phyloP scores from a whole-genome alignment of 2,113 vertebrate genomes.

The Chlamydotis undulata region DNA sequence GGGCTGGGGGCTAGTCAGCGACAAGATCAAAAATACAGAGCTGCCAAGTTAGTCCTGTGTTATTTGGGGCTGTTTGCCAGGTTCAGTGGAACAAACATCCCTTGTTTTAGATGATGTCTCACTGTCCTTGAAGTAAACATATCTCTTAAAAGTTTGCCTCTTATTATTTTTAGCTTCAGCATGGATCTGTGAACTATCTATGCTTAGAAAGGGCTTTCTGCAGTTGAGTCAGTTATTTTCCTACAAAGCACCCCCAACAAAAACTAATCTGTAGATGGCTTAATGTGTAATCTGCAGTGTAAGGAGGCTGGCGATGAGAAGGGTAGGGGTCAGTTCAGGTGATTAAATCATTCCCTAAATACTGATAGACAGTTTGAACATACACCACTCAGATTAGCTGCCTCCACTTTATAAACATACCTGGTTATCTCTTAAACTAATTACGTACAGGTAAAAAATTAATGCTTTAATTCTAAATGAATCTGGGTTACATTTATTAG shows the following conservation, averaged over 20 bases:
- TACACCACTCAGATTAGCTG: accelerated
- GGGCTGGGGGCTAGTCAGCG: neutral
- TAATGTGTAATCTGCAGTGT: neutral
- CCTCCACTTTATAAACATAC: neutral
- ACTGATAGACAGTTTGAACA: neutral
- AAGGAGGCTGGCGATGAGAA: neutral
- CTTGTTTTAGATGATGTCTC: neutral
- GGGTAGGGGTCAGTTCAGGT: neutral
- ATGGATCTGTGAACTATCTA: neutral
- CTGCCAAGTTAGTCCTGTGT: neutral
- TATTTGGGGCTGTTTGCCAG: neutral
- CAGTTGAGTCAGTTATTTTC: neutral
- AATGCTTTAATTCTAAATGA: neutral
- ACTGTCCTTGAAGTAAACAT: neutral
- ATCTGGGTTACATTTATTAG: neutral
- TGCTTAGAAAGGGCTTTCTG: neutral
- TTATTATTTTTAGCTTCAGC: neutral
- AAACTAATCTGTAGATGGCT: neutral
- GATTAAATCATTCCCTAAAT: neutral
- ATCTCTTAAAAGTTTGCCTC: neutral
- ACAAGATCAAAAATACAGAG: neutral
- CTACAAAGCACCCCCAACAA: neutral
- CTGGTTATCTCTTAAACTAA: neutral
- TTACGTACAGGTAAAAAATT: neutral
- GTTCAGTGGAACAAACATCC: neutral